Evolutionary conservation across 2,113 vertebrate species (phyloP), one percentile per base, ranked within the genome.

Genomic region (Prunella fulvescens): DNA sequence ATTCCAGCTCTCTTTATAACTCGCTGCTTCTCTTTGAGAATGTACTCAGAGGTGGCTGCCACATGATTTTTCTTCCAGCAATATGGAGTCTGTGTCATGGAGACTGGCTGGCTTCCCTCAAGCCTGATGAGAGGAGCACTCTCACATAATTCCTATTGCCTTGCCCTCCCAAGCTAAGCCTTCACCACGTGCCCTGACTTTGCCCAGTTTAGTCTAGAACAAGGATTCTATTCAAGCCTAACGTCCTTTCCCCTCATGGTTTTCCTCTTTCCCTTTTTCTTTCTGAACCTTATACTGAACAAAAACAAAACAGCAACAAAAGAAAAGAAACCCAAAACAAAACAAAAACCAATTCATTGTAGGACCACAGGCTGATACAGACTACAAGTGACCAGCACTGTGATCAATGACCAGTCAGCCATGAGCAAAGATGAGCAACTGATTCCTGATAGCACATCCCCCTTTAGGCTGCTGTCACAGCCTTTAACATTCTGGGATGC

Each of bases 401-500:
- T 79, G 86, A 84, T 76, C 92, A 87, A 16, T 79, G 77, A 86
- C 61, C 83, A 79, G 35, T 53, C 72, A 93, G 71, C 86, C 86
- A 84, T 84, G 14, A 82, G 48, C 54, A 81, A 91, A 79, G 66
- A 72, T 10, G 15, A 67, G 50, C 8, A 71, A 92, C 47, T 22
- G 51, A 94, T 48, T 40, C 12, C 45, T 51, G 22, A 54, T 14
- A 86, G 19, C 3, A 14, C 26, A 83, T 81, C 44, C 85, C 26
- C 70, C 91, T 81, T 73, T 57, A 72, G 82, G 93, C 89, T 85
- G 62, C 85, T 95, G 85, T 87, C 96, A 95, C 39, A 92, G 29
- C n/a, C 53, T 93, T 51, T 77, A 65, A 60, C 1, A 4, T 81
- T 69, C 57, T 51, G 2, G 9, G 37, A 50, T 57, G 26, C 42